phyloP scores from a whole-genome alignment of 2,888 invertebrate species.

The Protula sp. region DNA sequence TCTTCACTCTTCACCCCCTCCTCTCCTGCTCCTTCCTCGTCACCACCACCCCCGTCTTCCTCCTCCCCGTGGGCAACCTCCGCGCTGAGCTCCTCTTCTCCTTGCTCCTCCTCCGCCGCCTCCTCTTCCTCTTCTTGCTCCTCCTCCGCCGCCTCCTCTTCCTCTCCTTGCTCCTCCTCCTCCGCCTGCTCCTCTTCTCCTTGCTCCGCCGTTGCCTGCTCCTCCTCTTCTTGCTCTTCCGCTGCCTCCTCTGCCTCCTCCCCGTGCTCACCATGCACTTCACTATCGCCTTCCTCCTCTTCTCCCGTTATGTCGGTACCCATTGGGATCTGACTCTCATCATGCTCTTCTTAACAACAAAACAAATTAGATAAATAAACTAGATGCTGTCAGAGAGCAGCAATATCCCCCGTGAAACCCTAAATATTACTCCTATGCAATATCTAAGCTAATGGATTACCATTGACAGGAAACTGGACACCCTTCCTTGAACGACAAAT shows the following conservation, averaged over 20 bases:
- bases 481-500: too few relatives aligned
- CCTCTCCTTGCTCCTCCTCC: not conserved
- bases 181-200: too few relatives aligned
- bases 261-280: not conserved
- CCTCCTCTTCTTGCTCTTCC: not conserved
- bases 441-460: too few relatives aligned
- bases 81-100: too few relatives aligned
- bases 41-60: not conserved
- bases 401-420: too few relatives aligned
- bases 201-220: not conserved
- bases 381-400: too few relatives aligned
- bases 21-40: not conserved
- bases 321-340: too few relatives aligned
- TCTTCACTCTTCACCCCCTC: not conserved
- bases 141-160: not conserved
- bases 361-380: too few relatives aligned
- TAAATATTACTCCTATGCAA: too few relatives aligned
- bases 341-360: too few relatives aligned
- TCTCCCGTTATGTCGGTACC: not conserved
- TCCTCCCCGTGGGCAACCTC: too few relatives aligned
- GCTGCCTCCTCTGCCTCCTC: not conserved
- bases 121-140: constrained; percentile 1
- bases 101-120: not conserved
- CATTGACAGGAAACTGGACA: too few relatives aligned
- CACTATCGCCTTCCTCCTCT: not conserved